Conservation (phyloP, 1,140 invertebrate genomes). For the Oryctes rhinoceros region DNA sequence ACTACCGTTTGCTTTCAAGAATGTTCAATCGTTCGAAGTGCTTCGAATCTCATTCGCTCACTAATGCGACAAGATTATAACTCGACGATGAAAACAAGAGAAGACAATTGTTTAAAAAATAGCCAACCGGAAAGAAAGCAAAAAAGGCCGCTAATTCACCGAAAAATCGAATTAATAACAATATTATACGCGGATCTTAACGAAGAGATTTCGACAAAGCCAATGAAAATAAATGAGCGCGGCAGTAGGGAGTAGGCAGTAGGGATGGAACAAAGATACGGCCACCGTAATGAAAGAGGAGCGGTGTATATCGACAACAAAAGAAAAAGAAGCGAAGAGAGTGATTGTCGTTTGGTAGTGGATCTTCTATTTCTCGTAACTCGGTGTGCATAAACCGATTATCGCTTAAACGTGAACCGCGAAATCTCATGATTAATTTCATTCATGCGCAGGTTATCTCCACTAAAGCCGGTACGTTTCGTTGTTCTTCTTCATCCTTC, state of each 20-base stretch:
- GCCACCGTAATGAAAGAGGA: not conserved
- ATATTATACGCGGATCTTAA: not conserved
- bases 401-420: slow-evolving; percentile 8
- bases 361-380: slow-evolving; percentile 17
- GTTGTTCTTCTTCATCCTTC: not conserved
- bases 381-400: slow-evolving; percentile 17
- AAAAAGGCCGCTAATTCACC: not conserved
- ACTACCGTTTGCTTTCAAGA: no score
- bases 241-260: not conserved
- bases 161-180: slow-evolving; percentile 7
- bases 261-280: not conserved
- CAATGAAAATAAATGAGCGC: not conserved
- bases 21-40: no score
- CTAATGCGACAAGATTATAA: no score
- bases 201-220: not conserved
- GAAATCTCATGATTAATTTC: slow-evolving; percentile 16
- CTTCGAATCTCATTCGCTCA: no score
- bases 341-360: not conserved
- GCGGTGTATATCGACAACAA: not conserved
- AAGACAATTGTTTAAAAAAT: no score
- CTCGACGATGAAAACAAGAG: no score
- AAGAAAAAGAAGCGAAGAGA: not conserved
- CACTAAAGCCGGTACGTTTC: not conserved
- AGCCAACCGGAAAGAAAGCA: no score
- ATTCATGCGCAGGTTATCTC: slow-evolving; percentile 8